Evolutionary conservation across 2,888 invertebrate genomes (phyloP).

Genomic region (Rhagium mordax): DNA sequence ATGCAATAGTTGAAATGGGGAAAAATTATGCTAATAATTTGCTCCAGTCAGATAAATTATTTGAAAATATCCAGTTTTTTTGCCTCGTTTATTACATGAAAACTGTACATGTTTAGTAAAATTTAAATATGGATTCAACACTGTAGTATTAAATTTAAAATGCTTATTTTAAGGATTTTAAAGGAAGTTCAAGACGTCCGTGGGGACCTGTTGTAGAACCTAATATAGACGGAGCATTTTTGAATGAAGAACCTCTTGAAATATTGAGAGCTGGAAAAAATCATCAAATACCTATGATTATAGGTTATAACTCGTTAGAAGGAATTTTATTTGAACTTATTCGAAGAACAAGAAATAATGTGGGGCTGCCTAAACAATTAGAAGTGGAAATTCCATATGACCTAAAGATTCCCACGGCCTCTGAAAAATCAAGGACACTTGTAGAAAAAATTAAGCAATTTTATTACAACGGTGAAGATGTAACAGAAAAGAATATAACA

Average conservation of each 20-base stretch:
- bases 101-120: too few species aligned
- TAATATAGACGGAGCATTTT: conserved; percentile 58
- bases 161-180: conserved; percentile 50
- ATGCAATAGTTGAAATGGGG: too few species aligned
- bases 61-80: too few species aligned
- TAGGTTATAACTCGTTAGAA: conserved; percentile 65
- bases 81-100: too few species aligned
- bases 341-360: conserved; percentile 50
- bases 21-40: too few species aligned
- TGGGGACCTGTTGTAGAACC: conserved; percentile 60
- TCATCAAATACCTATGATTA: conserved; percentile 65
- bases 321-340: conserved; percentile 64
- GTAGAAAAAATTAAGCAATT: conserved; percentile 67
- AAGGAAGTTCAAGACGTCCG: conserved; percentile 51
- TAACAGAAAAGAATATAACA: conserved; percentile 65
- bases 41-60: too few species aligned
- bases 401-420: conserved; percentile 55
- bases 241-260: conserved; percentile 61
- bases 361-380: conserved; percentile 51
- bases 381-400: conserved; percentile 58
- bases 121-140: too few species aligned
- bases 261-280: conserved; percentile 62
- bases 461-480: conserved; percentile 69
- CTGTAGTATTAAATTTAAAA: not conserved
- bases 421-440: conserved; percentile 58